Evolutionary conservation across 2,113 vertebrate genomes (phyloP), one percentile per base, ranked within the genome.

Genomic region (Tychaedon coryphoeus): DNA sequence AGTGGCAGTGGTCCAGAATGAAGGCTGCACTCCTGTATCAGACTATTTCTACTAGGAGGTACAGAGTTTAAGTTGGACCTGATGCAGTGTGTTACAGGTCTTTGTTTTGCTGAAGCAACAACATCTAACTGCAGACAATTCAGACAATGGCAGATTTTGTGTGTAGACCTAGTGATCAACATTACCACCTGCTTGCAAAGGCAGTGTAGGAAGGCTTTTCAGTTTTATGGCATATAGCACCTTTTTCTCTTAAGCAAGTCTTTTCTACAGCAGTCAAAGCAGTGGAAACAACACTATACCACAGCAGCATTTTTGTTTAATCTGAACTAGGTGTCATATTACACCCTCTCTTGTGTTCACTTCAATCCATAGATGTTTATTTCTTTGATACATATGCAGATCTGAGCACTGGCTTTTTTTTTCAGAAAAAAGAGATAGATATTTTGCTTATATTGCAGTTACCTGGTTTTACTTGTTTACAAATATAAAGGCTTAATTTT

Each of bases 301-400:
- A 6, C 77, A 95, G 69, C 67, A 90, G 51, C 57, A 65, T 65
- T 90, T 93, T 84, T 96, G 70, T 95, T 97, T 96, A 94, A 95
- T 82, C 48, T 94, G 92, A 94, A 74, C 67, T 86, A 60, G 84
- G 60, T 93, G 89, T 83, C 34, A 14, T 80, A 58, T 93, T 94
- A 88, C 71, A 82, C 73, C 87, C 86, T 67, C 33, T 74, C 38
- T 28, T 5, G 19, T 66, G 51, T 42, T 80, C 71, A 38, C 71
- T 95, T 96, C 88, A 92, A 51, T 92, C 76, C 65, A 19, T 19
- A 36, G 51, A 75, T 31, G 4, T 48, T 67, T 43, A 9, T 72
- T 85, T 72, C 48, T 65, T 47, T 33, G 26, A 61, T 33, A 12
- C 5, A 1, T 33, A 9, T n/a, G 40, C 40, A 65, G 31, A 60